phyloP scores from a whole-genome alignment of 2,113 vertebrate species.

The Catharus fuscescens region DNA sequence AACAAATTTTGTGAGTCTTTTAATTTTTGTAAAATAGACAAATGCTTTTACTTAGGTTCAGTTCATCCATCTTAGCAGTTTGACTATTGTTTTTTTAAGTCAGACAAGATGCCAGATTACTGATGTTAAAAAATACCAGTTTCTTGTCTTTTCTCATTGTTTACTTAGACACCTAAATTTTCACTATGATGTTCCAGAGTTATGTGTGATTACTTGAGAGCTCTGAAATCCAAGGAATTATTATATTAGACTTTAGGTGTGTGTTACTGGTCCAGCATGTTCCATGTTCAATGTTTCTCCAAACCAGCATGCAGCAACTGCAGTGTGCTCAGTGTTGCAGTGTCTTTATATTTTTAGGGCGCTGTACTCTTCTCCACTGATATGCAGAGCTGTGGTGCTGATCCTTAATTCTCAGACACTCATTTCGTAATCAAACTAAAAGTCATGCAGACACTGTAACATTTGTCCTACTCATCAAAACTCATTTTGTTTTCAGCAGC shows the following conservation, averaged over 20 bases:
- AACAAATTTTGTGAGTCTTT: neutral
- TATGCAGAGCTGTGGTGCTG: neutral
- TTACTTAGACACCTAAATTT: neutral
- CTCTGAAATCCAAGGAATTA: accelerated
- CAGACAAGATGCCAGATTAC: neutral
- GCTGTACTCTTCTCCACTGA: neutral
- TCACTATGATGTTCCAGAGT: neutral
- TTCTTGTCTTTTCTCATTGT: neutral
- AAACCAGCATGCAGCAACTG: accelerated
- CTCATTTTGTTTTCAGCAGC: neutral
- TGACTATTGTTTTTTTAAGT: neutral
- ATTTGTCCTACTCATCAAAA: neutral
- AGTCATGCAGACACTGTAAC: neutral
- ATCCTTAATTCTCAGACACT: neutral
- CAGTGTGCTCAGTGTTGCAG: neutral
- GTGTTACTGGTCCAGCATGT: neutral
- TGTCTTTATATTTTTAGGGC: neutral
- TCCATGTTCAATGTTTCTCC: neutral
- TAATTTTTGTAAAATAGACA: neutral
- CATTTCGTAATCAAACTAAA: neutral
- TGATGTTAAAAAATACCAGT: neutral
- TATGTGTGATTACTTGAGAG: neutral
- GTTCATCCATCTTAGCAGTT: neutral
- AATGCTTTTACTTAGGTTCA: neutral
- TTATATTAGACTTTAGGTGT: neutral